Conservation (phyloP, 1,140 invertebrate genomes). For the Drosophila parabipectinata region DNA sequence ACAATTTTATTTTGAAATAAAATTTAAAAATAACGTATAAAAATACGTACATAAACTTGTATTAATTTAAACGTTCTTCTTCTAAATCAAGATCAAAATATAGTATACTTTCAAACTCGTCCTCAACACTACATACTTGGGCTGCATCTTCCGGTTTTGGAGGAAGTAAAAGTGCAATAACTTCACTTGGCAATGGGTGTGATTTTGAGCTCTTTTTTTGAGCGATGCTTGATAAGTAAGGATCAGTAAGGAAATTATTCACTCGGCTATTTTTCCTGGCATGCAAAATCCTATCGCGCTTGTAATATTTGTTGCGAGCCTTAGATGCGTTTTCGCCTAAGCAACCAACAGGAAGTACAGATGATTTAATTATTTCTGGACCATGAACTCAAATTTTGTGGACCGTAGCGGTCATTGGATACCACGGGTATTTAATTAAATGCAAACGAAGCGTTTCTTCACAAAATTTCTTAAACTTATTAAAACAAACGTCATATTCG, state of each 20-base stretch:
- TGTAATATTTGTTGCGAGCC: conserved; percentile 16
- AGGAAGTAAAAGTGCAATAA: conserved; percentile 18
- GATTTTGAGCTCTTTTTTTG: conserved; percentile 21
- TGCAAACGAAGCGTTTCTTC: conserved; percentile 14
- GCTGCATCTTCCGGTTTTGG: neutral
- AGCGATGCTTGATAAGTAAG: too few species aligned
- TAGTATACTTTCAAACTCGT: conserved; percentile 8
- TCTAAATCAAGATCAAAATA: conserved; percentile 27
- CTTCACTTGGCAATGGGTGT: conserved; percentile 1
- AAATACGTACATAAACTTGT: conserved; percentile 10
- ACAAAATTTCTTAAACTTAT: conserved; percentile 19
- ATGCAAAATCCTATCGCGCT: conserved; percentile 15
- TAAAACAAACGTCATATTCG: neutral
- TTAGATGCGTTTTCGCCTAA: conserved; percentile 21
- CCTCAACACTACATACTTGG: conserved; percentile 5
- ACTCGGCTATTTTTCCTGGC: conserved; percentile 18
- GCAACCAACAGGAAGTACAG: conserved; percentile 16
- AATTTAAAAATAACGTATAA: too few species aligned
- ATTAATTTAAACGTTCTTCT: neutral
- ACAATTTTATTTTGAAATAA: too few species aligned
- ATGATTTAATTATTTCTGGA: conserved; percentile 10
- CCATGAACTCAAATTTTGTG: conserved; percentile 1
- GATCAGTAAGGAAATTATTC: conserved; percentile 7
- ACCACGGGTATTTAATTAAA: conserved; percentile 11
- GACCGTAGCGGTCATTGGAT: neutral